phyloP scores from a whole-genome alignment of 2,797 vertebrate genomes.

The Denticeps clupeoides region DNA sequence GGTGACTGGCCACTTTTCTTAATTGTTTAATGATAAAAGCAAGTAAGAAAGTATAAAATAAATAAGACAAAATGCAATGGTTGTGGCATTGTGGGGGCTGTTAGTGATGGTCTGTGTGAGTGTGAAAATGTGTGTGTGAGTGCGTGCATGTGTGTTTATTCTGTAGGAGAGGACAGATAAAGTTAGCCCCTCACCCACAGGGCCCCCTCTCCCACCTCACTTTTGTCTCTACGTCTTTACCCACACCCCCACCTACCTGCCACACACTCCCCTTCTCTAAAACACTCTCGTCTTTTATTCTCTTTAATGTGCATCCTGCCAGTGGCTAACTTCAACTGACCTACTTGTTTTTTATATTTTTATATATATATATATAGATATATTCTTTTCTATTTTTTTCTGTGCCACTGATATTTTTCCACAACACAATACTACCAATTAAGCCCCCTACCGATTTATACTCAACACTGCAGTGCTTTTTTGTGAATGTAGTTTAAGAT shows the following conservation, averaged over 20 bases:
- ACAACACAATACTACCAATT: too few relatives aligned
- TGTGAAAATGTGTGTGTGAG: background rate
- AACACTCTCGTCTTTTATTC: slow-evolving; percentile 33
- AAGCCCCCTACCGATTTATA: too few relatives aligned
- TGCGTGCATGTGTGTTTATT: background rate
- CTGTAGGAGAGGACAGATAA: background rate
- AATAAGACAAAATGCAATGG: too few relatives aligned
- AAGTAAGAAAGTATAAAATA: too few relatives aligned
- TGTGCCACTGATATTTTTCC: too few relatives aligned
- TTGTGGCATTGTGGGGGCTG: too few relatives aligned
- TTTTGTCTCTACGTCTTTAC: background rate
- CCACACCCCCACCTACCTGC: slow-evolving; percentile 25
- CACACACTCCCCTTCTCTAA: slow-evolving; percentile 25
- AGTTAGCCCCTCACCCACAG: slow-evolving; percentile 12
- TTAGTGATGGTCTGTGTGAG: background rate
- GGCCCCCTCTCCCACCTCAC: slow-evolving; percentile 11
- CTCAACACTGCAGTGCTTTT: too few relatives aligned
- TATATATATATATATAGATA: too few relatives aligned
- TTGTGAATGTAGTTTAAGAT: too few relatives aligned
- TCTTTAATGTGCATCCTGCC: slow-evolving; percentile 54
- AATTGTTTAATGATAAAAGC: too few relatives aligned
- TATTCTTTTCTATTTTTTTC: slow-evolving; percentile 32
- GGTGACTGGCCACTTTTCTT: background rate
- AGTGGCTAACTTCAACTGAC: slow-evolving; percentile 54
- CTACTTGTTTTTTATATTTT: slow-evolving; percentile 57